These are phyloP conservation scores for Neotragus moschatus DNA, from an alignment of 2,113 vertebrate genomes.

Conservation along the genomic window DNA sequence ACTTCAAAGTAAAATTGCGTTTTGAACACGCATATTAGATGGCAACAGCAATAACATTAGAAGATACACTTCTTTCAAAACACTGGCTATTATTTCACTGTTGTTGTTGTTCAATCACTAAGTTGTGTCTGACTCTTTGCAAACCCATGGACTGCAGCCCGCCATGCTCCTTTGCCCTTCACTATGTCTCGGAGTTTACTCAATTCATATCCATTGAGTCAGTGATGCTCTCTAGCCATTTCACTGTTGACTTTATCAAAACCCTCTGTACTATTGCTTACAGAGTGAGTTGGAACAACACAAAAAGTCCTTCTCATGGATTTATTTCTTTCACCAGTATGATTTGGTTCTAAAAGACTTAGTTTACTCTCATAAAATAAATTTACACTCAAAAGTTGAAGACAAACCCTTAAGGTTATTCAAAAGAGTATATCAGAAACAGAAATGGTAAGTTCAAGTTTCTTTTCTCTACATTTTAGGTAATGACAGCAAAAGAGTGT, in stretches of 20 bases:
- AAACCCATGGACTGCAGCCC: accelerated
- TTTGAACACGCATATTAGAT: neutral
- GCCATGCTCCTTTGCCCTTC: neutral
- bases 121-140: neutral
- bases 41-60: neutral
- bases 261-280: neutral
- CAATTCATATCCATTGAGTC: neutral
- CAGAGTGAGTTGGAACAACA: neutral
- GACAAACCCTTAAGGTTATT: neutral
- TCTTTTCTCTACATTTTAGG: neutral
- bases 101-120: neutral
- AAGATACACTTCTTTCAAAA: neutral
- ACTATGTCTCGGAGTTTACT: accelerated
- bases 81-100: neutral
- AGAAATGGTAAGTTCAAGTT: neutral
- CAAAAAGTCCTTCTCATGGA: neutral
- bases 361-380: neutral
- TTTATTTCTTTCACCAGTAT: neutral
- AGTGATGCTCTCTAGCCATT: neutral
- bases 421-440: neutral
- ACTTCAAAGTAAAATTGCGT: neutral
- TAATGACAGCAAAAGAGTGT: neutral
- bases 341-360: neutral
- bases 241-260: neutral
- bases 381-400: neutral